Evolutionary conservation across 2,888 invertebrate species (phyloP), one percentile per base, ranked within the genome.

Genomic region (Epistrophe grossulariae): DNA sequence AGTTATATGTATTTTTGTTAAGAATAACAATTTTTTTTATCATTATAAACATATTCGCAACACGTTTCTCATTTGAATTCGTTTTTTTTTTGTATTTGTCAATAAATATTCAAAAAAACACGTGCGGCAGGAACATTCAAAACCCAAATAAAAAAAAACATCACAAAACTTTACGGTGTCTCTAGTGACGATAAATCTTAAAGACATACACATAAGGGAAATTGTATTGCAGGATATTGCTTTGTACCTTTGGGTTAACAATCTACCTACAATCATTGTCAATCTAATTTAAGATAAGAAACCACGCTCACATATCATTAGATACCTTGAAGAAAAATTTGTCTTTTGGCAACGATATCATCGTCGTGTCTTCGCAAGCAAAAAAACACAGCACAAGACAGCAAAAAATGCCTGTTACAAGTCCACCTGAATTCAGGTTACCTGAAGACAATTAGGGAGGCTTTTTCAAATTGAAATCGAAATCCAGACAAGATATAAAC

Each of bases 1-100:
- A 17, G 24, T 1, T 24, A 0, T 31, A 7, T 31, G 31, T 31
- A 31, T 31, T 17, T 50, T 50, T 50, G n/a, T 35, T n/a, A 6
- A 31, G 57, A n/a, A n/a, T 2, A 57, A 35, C 0, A n/a, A 57
- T n/a, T 31, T 57, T 15, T n/a, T 9, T n/a, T 35, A 35, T 38
- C 4, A 7, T 8, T 9, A 55, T 31, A 31, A 57, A n/a, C 1
- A 24, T 38, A 64, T 64, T 45, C 43, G 28, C 19, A 48, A 48
- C 66, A 66, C 48, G 66, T 66, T 66, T 66, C 31, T 48, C 48
- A 66, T 66, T 48, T 66, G 17, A 66, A 48, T 31, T 31, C 48
- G n/a, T n/a, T n/a, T n/a, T n/a, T 4, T 31, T 45, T 45, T n/a
- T 64, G 1, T 64, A 6, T 28, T 45, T 24, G 13, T 43, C 40